A percentile compares a stretch with the other conserved stretches of the same genome.
phyloP scores from a whole-genome alignment of 2,113 vertebrate species.

The Cinclus mexicanus region DNA sequence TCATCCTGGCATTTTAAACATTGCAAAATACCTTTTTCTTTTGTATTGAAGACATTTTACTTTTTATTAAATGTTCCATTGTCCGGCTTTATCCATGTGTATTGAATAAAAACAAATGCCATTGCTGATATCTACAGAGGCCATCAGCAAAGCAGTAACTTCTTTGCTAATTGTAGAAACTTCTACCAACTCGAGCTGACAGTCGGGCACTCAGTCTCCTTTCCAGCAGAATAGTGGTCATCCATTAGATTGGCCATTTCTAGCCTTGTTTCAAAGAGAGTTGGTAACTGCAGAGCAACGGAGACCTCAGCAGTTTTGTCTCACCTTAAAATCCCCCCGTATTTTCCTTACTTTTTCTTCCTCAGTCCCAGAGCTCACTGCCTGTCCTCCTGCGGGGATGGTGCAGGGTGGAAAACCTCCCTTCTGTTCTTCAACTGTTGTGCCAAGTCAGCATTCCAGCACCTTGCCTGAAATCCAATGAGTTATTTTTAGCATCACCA shows the following conservation, averaged over 20 bases:
- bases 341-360: neutral
- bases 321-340: neutral
- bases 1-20: neutral
- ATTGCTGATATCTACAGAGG: neutral
- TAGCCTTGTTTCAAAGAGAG: neutral
- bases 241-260: neutral
- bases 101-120: neutral
- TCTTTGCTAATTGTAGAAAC: neutral
- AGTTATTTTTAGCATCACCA: neutral
- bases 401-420: neutral
- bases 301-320: neutral
- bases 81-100: neutral
- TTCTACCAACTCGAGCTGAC: neutral
- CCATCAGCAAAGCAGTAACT: neutral
- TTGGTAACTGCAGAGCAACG: neutral
- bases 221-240: neutral
- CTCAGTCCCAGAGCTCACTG: neutral
- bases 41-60: neutral
- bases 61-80: neutral
- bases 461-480: neutral
- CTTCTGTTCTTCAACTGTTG: neutral
- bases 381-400: neutral
- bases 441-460: conserved; percentile 3
- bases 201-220: neutral
- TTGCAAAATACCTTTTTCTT: neutral